Evolutionary conservation across 1,140 invertebrate genomes (phyloP).

Genomic region (Macrobrachium rosenbergii): DNA sequence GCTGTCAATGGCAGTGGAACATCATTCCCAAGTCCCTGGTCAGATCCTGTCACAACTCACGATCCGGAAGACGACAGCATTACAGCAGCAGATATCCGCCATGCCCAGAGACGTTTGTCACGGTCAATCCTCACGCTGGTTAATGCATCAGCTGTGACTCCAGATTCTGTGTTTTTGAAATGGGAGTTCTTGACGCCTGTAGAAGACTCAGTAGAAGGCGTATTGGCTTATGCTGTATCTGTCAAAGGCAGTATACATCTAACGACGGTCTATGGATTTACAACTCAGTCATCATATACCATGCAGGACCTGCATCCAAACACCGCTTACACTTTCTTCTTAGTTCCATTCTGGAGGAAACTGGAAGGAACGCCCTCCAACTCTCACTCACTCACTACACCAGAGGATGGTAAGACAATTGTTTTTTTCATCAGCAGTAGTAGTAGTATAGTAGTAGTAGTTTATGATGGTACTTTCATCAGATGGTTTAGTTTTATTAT

Average conservation of each 20-base stretch:
- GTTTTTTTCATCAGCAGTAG: not conserved
- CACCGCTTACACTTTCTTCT: slow-evolving; percentile 83
- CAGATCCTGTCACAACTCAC: slow-evolving; percentile 37
- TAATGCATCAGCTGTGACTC: slow-evolving; percentile 11
- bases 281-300: slow-evolving; percentile 41
- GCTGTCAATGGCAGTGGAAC: slow-evolving; percentile 39
- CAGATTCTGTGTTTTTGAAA: slow-evolving; percentile 33
- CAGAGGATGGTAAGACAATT: slow-evolving; percentile 80
- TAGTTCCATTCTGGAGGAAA: slow-evolving; percentile 83
- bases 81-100: slow-evolving; percentile 11
- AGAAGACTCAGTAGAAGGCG: slow-evolving; percentile 33
- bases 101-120: slow-evolving; percentile 30
- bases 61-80: slow-evolving; percentile 24
- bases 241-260: slow-evolving; percentile 26
- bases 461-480: not conserved
- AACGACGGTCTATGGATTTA: slow-evolving; percentile 18
- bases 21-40: slow-evolving; percentile 47
- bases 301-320: slow-evolving; percentile 46
- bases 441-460: not conserved
- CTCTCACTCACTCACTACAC: slow-evolving; percentile 78
- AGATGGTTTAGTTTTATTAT: too few relatives aligned
- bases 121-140: slow-evolving; percentile 27
- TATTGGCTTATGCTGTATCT: slow-evolving; percentile 37
- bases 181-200: slow-evolving; percentile 29
- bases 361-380: slow-evolving; percentile 84